A percentile compares a stretch with the other conserved stretches of the same genome.
phyloP scores from a whole-genome alignment of 2,797 vertebrate genomes.

The Ctenopoma multispine region DNA sequence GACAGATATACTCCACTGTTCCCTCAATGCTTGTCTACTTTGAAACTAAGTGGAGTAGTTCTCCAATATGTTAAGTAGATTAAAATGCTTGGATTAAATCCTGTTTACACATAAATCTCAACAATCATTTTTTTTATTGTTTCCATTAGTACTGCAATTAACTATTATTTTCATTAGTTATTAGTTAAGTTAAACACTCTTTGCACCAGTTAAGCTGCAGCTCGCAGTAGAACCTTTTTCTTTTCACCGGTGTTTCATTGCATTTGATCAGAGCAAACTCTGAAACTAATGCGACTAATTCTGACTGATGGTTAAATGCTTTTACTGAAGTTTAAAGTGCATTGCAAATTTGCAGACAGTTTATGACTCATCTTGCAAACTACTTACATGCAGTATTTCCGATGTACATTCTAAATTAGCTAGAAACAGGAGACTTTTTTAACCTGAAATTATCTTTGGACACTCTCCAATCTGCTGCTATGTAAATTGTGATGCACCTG shows the following conservation, averaged over 20 bases:
- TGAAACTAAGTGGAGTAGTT: background rate
- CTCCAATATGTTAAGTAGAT: background rate
- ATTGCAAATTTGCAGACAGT: background rate
- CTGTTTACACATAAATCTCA: background rate
- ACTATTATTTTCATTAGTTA: background rate
- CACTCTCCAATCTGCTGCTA: no score
- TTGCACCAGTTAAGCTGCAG: background rate
- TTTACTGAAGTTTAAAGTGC: background rate
- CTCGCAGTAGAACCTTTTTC: no score
- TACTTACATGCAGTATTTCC: background rate
- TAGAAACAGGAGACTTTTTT: no score
- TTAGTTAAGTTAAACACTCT: background rate
- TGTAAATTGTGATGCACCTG: no score
- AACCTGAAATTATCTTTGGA: no score
- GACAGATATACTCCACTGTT: conserved; percentile 65
- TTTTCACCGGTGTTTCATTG: background rate
- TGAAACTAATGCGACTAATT: background rate
- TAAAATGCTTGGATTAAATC: background rate
- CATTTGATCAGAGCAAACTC: background rate
- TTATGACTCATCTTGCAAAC: background rate
- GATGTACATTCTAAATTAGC: background rate
- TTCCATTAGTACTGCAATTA: background rate
- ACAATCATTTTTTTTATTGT: background rate
- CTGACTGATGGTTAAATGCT: background rate
- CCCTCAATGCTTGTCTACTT: conserved; percentile 31